Conservation (phyloP, 1,140 invertebrate genomes). For the Teleopsis dalmanni region DNA sequence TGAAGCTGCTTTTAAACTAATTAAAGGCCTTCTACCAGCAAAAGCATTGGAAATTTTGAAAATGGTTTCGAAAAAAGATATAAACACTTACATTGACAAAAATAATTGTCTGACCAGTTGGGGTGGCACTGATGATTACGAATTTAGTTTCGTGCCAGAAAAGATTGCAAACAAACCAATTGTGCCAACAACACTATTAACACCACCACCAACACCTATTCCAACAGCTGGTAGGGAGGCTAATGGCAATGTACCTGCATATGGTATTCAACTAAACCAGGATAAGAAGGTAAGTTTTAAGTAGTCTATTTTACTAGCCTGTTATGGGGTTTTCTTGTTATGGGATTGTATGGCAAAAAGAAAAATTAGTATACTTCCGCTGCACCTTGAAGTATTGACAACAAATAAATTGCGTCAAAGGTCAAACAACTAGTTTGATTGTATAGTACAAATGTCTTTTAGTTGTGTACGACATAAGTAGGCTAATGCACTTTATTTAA, state of each 20-base stretch:
- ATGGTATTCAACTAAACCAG: background rate
- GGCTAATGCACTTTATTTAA: too few relatives aligned
- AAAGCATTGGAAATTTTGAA: slow-evolving; percentile 87
- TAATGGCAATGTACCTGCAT: background rate
- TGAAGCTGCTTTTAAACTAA: slow-evolving; percentile 84
- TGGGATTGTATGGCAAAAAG: too few relatives aligned
- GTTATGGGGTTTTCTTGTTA: too few relatives aligned
- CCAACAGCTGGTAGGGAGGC: background rate
- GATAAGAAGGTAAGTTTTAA: slow-evolving; percentile 5
- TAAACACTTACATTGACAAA: slow-evolving; percentile 68
- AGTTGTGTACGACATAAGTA: too few relatives aligned
- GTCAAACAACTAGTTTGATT: too few relatives aligned
- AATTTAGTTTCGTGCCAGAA: slow-evolving; percentile 58
- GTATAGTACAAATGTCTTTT: too few relatives aligned
- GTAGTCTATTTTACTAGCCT: too few relatives aligned
- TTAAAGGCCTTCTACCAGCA: slow-evolving; percentile 80
- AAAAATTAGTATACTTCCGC: too few relatives aligned
- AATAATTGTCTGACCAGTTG: slow-evolving; percentile 69
- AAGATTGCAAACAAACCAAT: background rate
- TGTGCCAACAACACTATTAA: background rate
- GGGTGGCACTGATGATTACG: slow-evolving; percentile 77
- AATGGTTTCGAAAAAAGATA: slow-evolving; percentile 69
- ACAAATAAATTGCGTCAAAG: too few relatives aligned
- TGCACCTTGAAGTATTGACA: too few relatives aligned
- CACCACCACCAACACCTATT: too few relatives aligned